Evolutionary conservation across 2,113 vertebrate species (phyloP), one percentile per base, ranked within the genome.

Genomic region (Miniopterus natalensis): DNA sequence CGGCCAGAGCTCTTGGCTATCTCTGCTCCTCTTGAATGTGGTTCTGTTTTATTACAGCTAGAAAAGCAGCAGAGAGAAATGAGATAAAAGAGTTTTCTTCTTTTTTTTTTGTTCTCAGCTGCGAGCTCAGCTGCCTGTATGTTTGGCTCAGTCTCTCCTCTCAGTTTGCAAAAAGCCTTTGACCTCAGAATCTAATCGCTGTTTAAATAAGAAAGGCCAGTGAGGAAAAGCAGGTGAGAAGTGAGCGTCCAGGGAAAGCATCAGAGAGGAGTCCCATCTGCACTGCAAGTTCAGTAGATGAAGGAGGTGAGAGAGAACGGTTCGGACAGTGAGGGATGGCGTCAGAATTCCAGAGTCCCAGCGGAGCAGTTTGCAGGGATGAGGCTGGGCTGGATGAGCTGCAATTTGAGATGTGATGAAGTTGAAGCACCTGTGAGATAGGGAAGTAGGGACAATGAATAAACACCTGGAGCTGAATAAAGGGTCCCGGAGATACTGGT

Each of bases 341-440:
- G 3, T 17, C 42, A 42, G 68, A 88, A 94, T 65, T 77, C 84
- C 77, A 61, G 57, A 66, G 14, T n/a, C 94, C 91, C 70, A 42
- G 11, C 83, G 89, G 86, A 85, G 68, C 49, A 57, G 61, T 93
- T 85, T 70, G 21, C 61, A 42, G 53, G 90, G 92, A 42, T 20
- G 36, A 23, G 18, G 23, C 68, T 20, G 25, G 21, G 36, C 27
- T 9, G 20, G 49, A 73, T 71, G 89, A 73, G 53, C 73, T 88
- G 18, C 40, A 71, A 59, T 85, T 49, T 94, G 55, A 78, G 29
- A 61, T 59, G 42, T 57, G 79, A 79, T 63, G 55, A 86, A 90
- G 51, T 71, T 40, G 86, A 94, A 92, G 68, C 55, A 71, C 73
- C 89, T 91, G 53, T 84, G 73, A 80, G 66, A 47, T 75, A 84